Percentiles rank a stretch among this genome's conserved stretches.
Conservation (phyloP, 2,888 invertebrate species). For the Ischnus inquisitorius region DNA sequence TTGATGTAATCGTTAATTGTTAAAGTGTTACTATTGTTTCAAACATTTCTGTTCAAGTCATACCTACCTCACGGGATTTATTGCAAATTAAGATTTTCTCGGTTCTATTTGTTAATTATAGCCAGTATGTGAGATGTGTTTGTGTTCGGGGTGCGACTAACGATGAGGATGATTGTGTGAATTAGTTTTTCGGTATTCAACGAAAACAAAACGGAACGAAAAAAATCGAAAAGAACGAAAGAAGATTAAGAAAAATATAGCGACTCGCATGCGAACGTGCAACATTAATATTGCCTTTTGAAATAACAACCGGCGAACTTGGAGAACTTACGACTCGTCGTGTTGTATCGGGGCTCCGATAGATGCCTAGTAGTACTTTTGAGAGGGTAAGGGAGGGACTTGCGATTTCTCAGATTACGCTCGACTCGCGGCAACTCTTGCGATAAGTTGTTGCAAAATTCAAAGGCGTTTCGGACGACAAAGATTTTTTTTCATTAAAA, state of each 20-base stretch:
- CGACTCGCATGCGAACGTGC: conserved; percentile 79
- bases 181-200: conserved; percentile 35
- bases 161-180: conserved; percentile 62
- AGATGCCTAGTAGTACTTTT: conserved; percentile 60
- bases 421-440: not conserved
- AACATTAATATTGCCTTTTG: conserved; percentile 71
- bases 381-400: not conserved
- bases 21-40: not conserved
- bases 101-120: not conserved
- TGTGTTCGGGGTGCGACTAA: conserved; percentile 40
- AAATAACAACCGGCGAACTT: conserved; percentile 71
- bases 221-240: too few relatives aligned
- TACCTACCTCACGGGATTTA: conserved; percentile 62
- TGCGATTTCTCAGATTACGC: not conserved
- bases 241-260: conserved; percentile 34
- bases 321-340: conserved; percentile 74
- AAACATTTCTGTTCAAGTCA: not conserved
- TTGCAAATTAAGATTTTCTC: conserved; percentile 20
- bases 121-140: conserved; percentile 17
- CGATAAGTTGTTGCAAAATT: not conserved
- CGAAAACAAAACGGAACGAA: conserved; percentile 9
- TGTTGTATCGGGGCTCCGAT: conserved; percentile 74
- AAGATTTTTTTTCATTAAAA: not conserved
- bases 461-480: not conserved
- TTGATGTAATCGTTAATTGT: not conserved